These are phyloP conservation scores for Cyprinus carpio DNA, from an alignment of 2,113 vertebrate genomes.

Conservation along the genomic window DNA sequence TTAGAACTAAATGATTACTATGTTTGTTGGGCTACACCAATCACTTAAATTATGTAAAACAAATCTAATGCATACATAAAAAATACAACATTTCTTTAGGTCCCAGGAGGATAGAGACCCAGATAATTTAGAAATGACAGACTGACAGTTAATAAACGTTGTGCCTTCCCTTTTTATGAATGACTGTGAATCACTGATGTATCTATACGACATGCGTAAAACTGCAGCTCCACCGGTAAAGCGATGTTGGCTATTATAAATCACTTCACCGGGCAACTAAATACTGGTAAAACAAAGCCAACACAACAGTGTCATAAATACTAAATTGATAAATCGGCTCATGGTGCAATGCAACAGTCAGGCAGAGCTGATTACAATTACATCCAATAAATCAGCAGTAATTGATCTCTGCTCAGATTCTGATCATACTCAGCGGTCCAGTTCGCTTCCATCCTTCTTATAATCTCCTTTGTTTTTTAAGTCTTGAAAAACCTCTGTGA, in stretches of 20 bases:
- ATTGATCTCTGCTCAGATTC: neutral
- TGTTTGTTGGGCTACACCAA: neutral
- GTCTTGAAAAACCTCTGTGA: conserved; percentile 96
- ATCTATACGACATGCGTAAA: conserved; percentile 66
- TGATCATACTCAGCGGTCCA: conserved; percentile 83
- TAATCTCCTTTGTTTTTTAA: conserved; percentile 90
- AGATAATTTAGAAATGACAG: neutral
- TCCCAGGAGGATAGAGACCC: neutral
- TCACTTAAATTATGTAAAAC: neutral
- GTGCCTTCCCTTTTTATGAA: neutral
- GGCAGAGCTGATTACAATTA: conserved; percentile 27
- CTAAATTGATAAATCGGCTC: conserved; percentile 35
- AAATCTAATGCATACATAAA: neutral
- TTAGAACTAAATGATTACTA: no score
- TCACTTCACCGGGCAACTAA: conserved; percentile 53
- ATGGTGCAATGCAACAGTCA: conserved; percentile 20
- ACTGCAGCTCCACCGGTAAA: conserved; percentile 43
- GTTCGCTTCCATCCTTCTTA: conserved; percentile 78
- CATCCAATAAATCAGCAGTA: neutral
- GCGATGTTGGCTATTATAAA: conserved; percentile 50
- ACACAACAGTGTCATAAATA: conserved; percentile 14
- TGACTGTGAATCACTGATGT: conserved; percentile 8
- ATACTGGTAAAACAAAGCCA: conserved; percentile 41
- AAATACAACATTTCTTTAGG: neutral
- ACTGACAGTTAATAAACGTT: neutral